These are phyloP conservation scores for Coenonympha arcania DNA, from an alignment of 2,888 invertebrate species.

Conservation along the genomic window DNA sequence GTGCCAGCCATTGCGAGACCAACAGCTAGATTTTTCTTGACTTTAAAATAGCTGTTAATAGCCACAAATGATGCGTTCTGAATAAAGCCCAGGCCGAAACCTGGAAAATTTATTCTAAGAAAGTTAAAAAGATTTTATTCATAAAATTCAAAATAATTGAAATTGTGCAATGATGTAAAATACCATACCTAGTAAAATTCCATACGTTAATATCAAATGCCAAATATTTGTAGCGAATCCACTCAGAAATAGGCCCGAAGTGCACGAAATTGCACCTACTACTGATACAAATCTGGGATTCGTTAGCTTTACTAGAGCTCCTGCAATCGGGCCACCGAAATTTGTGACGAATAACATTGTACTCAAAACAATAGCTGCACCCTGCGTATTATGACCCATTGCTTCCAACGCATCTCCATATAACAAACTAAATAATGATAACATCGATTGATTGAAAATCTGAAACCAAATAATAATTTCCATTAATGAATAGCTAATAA, in stretches of 20 bases:
- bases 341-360: conserved; percentile 78
- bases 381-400: conserved; percentile 78
- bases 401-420: conserved; percentile 77
- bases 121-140: conserved; percentile 5
- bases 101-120: conserved; percentile 52
- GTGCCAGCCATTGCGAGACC: conserved; percentile 84
- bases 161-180: background rate
- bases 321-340: conserved; percentile 80
- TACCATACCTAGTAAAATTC: conserved; percentile 58
- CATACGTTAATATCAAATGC: conserved; percentile 64
- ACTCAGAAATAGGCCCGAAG: conserved; percentile 61
- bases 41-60: conserved; percentile 80
- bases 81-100: conserved; percentile 80
- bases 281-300: conserved; percentile 63
- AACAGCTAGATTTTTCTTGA: conserved; percentile 80
- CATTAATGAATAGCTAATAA: background rate
- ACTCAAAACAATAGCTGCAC: conserved; percentile 79
- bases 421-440: conserved; percentile 80
- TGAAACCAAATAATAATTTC: conserved; percentile 39
- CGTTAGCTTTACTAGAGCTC: conserved; percentile 75
- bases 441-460: conserved; percentile 81
- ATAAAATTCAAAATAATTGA: background rate
- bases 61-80: conserved; percentile 81
- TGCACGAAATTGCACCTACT: conserved; percentile 53
- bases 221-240: conserved; percentile 61